phyloP scores from a whole-genome alignment of 2,888 invertebrate genomes.

The Melinopterus prodromus region DNA sequence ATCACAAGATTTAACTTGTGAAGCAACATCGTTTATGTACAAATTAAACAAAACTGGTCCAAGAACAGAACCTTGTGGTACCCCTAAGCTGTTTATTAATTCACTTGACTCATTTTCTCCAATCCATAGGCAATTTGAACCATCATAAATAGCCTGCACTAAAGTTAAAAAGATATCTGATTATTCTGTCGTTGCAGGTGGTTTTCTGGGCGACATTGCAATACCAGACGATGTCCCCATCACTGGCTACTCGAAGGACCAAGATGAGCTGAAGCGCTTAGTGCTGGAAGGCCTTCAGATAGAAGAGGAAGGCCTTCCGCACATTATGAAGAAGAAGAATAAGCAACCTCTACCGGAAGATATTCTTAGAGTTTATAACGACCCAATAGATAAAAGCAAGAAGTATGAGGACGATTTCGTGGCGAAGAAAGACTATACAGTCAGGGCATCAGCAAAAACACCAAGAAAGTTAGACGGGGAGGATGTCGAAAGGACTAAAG shows the following conservation, averaged over 20 bases:
- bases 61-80: too few species aligned
- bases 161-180: too few species aligned
- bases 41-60: too few species aligned
- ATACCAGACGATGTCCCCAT: conserved; percentile 62
- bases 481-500: not conserved
- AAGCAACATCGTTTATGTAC: too few species aligned
- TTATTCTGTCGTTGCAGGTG: conserved; percentile 66
- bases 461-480: not conserved
- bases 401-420: conserved; percentile 27
- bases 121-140: too few species aligned
- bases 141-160: too few species aligned
- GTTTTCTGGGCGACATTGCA: conserved; percentile 86
- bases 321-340: conserved; percentile 75
- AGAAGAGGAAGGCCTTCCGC: conserved; percentile 83
- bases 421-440: conserved; percentile 33
- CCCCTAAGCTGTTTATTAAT: too few species aligned
- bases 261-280: conserved; percentile 84
- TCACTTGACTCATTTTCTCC: too few species aligned
- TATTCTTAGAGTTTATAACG: conserved; percentile 52
- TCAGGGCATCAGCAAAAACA: conserved; percentile 19
- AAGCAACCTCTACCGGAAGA: conserved; percentile 65
- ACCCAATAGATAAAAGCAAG: conserved; percentile 49
- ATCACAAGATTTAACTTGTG: too few species aligned
- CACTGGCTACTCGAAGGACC: conserved; percentile 55
- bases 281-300: conserved; percentile 85